Conservation (phyloP, 2,113 vertebrate species). For the Malurus cyaneus region DNA sequence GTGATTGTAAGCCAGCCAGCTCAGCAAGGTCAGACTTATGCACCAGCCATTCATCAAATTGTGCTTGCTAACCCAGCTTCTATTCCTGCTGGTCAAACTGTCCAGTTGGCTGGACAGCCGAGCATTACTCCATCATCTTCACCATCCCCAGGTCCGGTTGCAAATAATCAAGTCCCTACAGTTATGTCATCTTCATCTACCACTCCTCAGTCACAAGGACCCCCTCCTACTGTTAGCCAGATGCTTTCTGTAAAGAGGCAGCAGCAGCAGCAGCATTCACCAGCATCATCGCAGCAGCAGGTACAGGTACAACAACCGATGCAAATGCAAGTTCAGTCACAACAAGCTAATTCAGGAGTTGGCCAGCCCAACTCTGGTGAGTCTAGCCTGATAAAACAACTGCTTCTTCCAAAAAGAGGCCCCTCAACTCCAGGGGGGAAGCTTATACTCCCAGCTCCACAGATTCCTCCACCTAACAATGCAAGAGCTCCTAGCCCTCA, state of each 20-base stretch:
- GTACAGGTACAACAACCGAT: conserved; percentile 77
- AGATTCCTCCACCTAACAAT: conserved; percentile 92
- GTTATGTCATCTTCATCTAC: conserved; percentile 79
- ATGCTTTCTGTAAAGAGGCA: conserved; percentile 93
- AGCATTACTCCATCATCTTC: conserved; percentile 82
- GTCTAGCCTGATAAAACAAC: conserved; percentile 98
- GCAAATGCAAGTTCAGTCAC: conserved; percentile 81
- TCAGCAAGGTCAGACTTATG: conserved; percentile 87
- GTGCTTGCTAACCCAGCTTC: conserved; percentile 91
- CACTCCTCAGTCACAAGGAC: conserved; percentile 83
- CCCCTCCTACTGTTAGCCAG: conserved; percentile 88
- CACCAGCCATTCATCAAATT: conserved; percentile 97
- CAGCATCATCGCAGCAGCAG: conserved; percentile 78
- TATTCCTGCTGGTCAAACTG: conserved; percentile 83
- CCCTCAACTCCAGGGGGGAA: conserved; percentile 96
- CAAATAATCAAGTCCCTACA: conserved; percentile 77
- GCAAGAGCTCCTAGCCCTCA: conserved; percentile 88
- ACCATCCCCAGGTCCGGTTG: conserved; percentile 76
- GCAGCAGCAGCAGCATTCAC: conserved; percentile 83
- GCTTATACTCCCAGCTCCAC: conserved; percentile 96
- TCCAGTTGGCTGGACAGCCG: conserved; percentile 89
- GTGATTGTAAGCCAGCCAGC: conserved; percentile 91
- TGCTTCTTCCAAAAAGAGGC: conserved; percentile 97
- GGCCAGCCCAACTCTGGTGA: conserved; percentile 87
- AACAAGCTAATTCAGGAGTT: conserved; percentile 74